Conservation (phyloP, 2,888 invertebrate species). For the Drosophila dives region DNA sequence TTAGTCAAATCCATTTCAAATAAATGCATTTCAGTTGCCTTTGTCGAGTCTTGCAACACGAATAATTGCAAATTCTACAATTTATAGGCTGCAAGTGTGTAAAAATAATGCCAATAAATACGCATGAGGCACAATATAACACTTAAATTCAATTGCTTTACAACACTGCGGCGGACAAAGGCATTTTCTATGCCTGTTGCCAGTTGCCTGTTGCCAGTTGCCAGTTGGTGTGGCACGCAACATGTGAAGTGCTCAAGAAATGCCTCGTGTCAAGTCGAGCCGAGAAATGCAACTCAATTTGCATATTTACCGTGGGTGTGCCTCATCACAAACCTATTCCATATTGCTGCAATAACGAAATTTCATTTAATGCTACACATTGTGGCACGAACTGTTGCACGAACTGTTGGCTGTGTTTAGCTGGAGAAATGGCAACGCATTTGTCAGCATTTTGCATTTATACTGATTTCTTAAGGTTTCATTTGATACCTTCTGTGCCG, state of each 20-base stretch:
- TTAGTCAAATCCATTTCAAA: not conserved
- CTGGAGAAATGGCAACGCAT: conserved; percentile 64
- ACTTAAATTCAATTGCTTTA: not conserved
- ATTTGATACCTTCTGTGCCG: conserved; percentile 66
- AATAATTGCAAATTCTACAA: not conserved
- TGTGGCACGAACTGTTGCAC: conserved; percentile 40
- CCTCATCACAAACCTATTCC: not conserved
- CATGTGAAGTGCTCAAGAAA: not conserved
- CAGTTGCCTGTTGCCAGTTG: not conserved
- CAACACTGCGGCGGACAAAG: not conserved
- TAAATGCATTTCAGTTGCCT: not conserved
- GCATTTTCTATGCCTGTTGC: not conserved
- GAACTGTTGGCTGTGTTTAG: not conserved
- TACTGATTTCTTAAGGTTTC: conserved; percentile 63
- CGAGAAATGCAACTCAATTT: not conserved
- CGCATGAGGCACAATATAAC: not conserved
- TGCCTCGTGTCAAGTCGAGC: not conserved
- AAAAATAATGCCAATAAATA: not conserved
- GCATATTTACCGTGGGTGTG: not conserved
- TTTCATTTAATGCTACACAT: conserved; percentile 74
- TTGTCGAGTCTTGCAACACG: not conserved
- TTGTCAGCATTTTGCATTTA: conserved; percentile 76
- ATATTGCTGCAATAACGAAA: conserved; percentile 61
- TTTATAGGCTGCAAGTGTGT: not conserved
- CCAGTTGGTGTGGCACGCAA: not conserved